Conservation (phyloP, 2,797 vertebrate species). For the Manis crassicaudata region DNA sequence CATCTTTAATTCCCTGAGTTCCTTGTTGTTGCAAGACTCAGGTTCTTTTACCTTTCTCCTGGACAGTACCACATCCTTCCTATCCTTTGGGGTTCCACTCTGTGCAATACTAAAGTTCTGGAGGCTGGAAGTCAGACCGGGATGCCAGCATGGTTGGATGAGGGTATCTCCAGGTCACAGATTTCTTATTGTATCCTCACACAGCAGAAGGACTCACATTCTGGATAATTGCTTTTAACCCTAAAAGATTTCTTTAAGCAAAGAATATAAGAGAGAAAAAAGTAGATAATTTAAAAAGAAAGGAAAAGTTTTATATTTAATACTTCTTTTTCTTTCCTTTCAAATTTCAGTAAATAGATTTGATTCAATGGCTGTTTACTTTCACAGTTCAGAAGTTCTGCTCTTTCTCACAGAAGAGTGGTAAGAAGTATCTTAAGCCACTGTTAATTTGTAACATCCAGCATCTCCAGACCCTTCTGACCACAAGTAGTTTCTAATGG, state of each 20-base stretch:
- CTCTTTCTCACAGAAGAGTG: background rate
- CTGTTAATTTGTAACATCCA: background rate
- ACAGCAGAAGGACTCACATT: background rate
- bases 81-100: background rate
- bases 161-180: background rate
- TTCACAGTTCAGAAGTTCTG: background rate
- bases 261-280: background rate
- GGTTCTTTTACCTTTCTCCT: background rate
- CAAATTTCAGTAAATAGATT: background rate
- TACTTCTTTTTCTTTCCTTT: background rate
- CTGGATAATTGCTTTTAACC: background rate
- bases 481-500: background rate
- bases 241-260: slow-evolving; percentile 3
- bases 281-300: background rate
- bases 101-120: background rate
- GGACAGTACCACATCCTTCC: background rate
- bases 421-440: background rate
- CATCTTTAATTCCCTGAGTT: no score
- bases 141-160: background rate
- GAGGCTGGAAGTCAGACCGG: background rate
- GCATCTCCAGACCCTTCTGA: background rate
- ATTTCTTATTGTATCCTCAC: background rate
- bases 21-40: background rate
- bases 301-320: background rate
- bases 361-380: background rate